Evolutionary conservation across 2,888 invertebrate species (phyloP), one percentile per base, ranked within the genome.

Genomic region (Apotomis turbidana): DNA sequence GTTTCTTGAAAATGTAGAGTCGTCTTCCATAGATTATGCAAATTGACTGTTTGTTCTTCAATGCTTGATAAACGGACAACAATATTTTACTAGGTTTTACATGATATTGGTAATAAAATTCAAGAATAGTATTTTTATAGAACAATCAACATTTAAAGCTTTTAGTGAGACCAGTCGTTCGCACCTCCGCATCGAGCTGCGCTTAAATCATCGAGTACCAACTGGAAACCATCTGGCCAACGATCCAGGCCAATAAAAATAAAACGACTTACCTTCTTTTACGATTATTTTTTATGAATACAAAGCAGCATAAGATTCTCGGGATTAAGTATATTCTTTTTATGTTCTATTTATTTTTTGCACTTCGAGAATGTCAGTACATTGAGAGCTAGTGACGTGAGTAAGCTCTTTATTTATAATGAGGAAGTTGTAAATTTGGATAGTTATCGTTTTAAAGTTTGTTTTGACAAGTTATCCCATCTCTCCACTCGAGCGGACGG

Each of bases 391-490:
- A 58, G 51, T 27, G 68, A 70, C 41, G 52, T 57, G 63, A 63
- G 52, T 60, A 60, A 67, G 36, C n/a, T 10, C 55, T 6, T 38
- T 9, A 41, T 63, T 44, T 46, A 27, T 59, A 66, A 67, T 54
- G 62, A 74, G 81, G 78, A 80, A 82, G 79, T 78, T 69, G 74
- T 78, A 77, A 78, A 78, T 74, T 76, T 77, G 73, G 67, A 71
- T 76, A 80, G 81, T 79, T 75, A 82, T 84, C 83, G 79, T 70
- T 79, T 80, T 82, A 79, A 81, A 86, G 83, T 77, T 27, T 77
- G 83, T 81, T 78, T 76, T 75, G 75, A 76, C 76, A 74, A 73
- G 74, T 71, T 77, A 76, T 79, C 78, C 70, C 74, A 75, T 76
- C 76, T 75, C 74, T 76, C 74, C 76, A 78, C 71, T 69, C 75